phyloP scores from a whole-genome alignment of 2,888 invertebrate genomes.

The Tribolium freemani region DNA sequence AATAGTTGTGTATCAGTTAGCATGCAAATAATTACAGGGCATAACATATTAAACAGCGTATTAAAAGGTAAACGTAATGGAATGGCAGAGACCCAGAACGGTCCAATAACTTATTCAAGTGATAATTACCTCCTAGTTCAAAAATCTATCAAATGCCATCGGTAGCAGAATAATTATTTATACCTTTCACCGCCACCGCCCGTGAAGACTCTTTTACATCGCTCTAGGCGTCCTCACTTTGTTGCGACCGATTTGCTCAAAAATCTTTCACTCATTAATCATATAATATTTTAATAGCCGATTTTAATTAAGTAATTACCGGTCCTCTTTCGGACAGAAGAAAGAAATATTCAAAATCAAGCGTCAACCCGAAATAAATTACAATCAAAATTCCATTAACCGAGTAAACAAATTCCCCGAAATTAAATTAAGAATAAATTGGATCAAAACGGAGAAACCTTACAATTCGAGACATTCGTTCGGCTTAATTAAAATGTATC shows the following conservation, averaged over 20 bases:
- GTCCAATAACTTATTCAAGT: conserved; percentile 5
- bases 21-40: conserved; percentile 30
- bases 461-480: conserved; percentile 35
- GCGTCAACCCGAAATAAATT: conserved; percentile 39
- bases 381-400: conserved; percentile 43
- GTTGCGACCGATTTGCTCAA: neutral
- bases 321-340: conserved; percentile 12
- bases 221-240: neutral
- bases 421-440: conserved; percentile 43
- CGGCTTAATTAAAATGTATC: conserved; percentile 42
- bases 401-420: conserved; percentile 42
- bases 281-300: conserved; percentile 28
- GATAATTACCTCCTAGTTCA: neutral
- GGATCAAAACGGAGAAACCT: conserved; percentile 40
- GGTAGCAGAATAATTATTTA: neutral
- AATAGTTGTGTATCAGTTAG: conserved; percentile 1
- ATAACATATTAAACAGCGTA: conserved; percentile 15
- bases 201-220: neutral
- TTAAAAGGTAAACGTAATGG: conserved; percentile 3
- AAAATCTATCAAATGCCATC: neutral
- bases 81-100: neutral
- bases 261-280: conserved; percentile 28
- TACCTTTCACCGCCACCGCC: neutral
- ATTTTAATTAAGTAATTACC: conserved; percentile 41
- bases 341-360: conserved; percentile 26